Evolutionary conservation across 2,797 vertebrate species (phyloP).

Genomic region (Sebastes flavidus): DNA sequence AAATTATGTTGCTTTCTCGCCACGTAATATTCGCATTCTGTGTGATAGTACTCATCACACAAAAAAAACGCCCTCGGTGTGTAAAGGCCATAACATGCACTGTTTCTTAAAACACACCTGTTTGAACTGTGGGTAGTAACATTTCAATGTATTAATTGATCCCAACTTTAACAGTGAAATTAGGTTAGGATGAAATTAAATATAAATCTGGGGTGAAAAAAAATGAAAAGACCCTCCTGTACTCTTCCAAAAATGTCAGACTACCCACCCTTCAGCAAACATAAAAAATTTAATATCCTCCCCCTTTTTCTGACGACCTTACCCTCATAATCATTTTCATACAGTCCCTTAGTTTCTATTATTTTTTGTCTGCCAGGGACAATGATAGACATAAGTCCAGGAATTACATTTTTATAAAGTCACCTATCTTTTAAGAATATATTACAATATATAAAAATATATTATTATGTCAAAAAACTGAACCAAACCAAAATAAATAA

Average conservation of each 20-base stretch:
- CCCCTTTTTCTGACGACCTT: background rate
- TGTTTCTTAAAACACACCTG: too few species aligned
- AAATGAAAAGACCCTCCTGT: too few species aligned
- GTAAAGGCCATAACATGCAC: too few species aligned
- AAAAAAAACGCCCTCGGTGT: too few species aligned
- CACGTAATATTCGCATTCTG: too few species aligned
- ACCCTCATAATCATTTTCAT: background rate
- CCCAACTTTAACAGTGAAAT: too few species aligned
- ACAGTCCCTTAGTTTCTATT: background rate
- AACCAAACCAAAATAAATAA: background rate
- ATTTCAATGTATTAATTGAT: too few species aligned
- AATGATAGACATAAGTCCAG: background rate
- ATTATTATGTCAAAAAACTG: background rate
- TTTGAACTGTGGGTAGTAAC: too few species aligned
- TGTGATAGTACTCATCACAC: too few species aligned
- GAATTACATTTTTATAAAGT: background rate
- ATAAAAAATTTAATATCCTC: background rate
- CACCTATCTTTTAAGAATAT: background rate
- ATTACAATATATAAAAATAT: background rate
- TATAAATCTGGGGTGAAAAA: too few species aligned
- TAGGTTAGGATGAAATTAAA: fast-evolving
- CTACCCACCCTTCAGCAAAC: background rate
- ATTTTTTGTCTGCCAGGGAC: background rate
- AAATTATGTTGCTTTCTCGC: too few species aligned
- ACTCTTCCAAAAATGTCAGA: too few species aligned